These are phyloP conservation scores for Falco concolor DNA, from an alignment of 2,797 vertebrate genomes.

Conservation along the genomic window DNA sequence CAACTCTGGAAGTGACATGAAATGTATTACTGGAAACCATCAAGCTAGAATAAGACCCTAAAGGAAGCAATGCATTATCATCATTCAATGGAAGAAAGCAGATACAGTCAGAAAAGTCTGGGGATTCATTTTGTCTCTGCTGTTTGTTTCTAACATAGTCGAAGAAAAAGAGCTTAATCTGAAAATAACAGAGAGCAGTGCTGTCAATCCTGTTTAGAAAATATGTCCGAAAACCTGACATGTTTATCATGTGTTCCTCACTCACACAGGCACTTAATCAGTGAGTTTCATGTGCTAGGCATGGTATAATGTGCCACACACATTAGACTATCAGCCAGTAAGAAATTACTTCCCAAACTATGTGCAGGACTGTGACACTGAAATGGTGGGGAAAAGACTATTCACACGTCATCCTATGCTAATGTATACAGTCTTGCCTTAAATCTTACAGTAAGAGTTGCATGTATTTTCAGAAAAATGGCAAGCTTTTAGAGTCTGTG, in stretches of 20 bases:
- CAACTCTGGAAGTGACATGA: background rate
- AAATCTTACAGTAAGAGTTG: background rate
- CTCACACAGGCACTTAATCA: background rate
- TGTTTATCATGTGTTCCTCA: background rate
- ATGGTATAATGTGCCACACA: too few relatives aligned
- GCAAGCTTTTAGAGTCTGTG: background rate
- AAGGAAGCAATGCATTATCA: background rate
- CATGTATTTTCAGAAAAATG: background rate
- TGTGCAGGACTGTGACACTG: background rate
- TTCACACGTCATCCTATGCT: background rate
- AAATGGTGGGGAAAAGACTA: background rate
- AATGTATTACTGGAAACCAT: background rate
- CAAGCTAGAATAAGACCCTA: background rate
- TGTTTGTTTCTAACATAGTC: background rate
- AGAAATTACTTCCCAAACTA: background rate
- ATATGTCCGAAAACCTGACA: background rate
- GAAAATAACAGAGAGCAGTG: background rate
- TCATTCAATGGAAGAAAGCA: background rate
- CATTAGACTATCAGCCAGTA: background rate
- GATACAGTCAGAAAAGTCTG: background rate
- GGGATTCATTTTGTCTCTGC: background rate
- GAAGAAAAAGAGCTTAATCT: background rate
- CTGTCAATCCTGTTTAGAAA: background rate
- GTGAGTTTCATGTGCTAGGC: background rate
- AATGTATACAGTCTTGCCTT: background rate